A percentile compares a stretch with the other conserved stretches of the same genome.
Evolutionary conservation across 2,888 invertebrate genomes (phyloP).

Genomic region (Nasonia oneida): DNA sequence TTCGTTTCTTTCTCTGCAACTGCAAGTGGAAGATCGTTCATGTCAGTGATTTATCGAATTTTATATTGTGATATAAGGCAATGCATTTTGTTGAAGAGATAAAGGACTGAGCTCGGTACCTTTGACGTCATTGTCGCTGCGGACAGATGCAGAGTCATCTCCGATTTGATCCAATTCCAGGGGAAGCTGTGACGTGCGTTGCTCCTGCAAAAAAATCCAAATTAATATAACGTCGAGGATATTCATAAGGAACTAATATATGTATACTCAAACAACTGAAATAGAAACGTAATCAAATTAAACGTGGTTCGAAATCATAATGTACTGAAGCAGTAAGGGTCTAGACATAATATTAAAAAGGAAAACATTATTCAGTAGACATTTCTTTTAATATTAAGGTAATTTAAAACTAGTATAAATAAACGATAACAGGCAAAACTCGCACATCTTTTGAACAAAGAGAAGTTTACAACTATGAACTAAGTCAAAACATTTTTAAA

Average conservation of each 20-base stretch:
- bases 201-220: conserved; percentile 84
- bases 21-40: conserved; percentile 68
- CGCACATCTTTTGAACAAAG: neutral
- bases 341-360: neutral
- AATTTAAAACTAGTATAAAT: neutral
- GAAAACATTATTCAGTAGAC: neutral
- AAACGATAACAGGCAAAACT: neutral
- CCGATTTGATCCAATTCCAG: conserved; percentile 88
- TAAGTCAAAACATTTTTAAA: neutral
- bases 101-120: conserved; percentile 78
- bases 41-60: neutral
- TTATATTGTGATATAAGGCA: neutral
- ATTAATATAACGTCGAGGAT: conserved; percentile 8
- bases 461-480: neutral
- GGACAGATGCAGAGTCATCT: conserved; percentile 93
- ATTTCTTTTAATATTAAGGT: neutral
- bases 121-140: conserved; percentile 91
- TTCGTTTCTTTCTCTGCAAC: conserved; percentile 79
- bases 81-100: neutral
- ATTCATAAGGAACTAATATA: neutral
- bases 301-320: neutral
- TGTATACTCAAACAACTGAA: conserved; percentile 18
- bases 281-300: neutral
- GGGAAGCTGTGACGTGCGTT: conserved; percentile 93
- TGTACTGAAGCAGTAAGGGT: neutral